Conservation (phyloP, 2,113 vertebrate genomes). For the Notechis scutatus region DNA sequence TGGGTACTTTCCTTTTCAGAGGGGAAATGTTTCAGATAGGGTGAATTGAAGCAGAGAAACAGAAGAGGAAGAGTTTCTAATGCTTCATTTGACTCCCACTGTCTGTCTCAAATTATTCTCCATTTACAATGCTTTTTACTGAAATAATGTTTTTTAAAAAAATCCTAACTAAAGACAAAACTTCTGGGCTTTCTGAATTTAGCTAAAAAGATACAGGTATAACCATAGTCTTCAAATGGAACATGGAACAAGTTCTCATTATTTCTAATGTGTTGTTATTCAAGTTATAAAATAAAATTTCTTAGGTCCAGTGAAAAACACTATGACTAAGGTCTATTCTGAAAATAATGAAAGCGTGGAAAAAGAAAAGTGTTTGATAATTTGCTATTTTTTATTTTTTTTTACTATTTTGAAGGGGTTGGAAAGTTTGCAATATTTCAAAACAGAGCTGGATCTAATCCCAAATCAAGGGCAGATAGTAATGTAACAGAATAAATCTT, state of each 20-base stretch:
- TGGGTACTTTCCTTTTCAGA: not conserved
- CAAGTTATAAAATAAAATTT: not conserved
- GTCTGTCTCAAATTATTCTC: not conserved
- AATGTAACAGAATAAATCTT: not conserved
- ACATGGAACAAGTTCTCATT: not conserved
- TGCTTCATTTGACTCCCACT: not conserved
- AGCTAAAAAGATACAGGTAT: not conserved
- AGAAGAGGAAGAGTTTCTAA: not conserved
- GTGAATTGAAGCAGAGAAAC: not conserved
- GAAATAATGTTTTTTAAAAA: not conserved
- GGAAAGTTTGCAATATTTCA: not conserved
- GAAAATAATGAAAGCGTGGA: not conserved
- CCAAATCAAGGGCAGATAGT: not conserved
- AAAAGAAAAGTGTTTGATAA: not conserved
- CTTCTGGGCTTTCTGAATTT: not conserved
- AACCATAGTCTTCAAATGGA: not conserved
- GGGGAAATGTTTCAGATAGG: not conserved
- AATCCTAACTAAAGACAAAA: not conserved
- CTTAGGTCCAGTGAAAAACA: constrained; percentile 6
- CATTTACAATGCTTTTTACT: not conserved
- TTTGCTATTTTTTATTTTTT: not conserved
- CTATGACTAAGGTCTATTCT: accelerated
- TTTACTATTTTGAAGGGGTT: not conserved
- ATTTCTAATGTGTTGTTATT: not conserved
- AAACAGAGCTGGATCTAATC: not conserved